Base-by-base conservation (phyloP, 2,797 vertebrate species). In the Falco berigora region DNA sequence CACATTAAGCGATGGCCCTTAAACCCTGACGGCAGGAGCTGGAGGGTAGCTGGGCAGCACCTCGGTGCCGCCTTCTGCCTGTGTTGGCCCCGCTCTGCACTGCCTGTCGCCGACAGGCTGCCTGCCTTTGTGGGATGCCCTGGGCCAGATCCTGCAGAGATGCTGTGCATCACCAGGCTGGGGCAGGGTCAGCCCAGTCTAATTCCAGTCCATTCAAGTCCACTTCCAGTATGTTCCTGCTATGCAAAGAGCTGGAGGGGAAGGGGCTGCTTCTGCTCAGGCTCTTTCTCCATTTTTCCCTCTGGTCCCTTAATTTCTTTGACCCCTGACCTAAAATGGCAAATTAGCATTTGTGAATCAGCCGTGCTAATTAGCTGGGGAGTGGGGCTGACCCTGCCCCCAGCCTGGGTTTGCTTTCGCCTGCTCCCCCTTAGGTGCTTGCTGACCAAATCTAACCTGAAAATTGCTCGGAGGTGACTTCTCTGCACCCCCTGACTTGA, bases 401-500 rank as follows among this genome's bases (percentile, higher is more conserved):
- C 63, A 53, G 78, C 59, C 8, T 40, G 14, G 20, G 13, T 46
- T 88, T 1, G 0, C 58, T 75, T 80, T 86, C 0, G 1, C 69
- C 56, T 1, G 1, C 19, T 88, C 55, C 46, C 27, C 3, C 2
- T 59, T 73, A 32, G 69, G 52, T 61, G 14, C 58, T 69, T 14
- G 3, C 74, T 61, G 55, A 52, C 74, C 68, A 71, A 47, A 71
- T 30, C 63, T 18, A n/a, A 44, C 53, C 52, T n/a, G 2, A 21
- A 50, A 61, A 14, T 1, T 12, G 21, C 71, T 28, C 0, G 1
- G 32, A 25, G 2, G 8, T 2, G 12, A 8, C 36, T 58, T 27
- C 27, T 66, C 69, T 1, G 0, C 5, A 0, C 0, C 0, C 47
- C 74, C 50, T 58, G 53, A n/a, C 40, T 27, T 2, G 38, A 18